Evolutionary conservation across 2,797 vertebrate species (phyloP).

Genomic region (Cottoperca gobio): DNA sequence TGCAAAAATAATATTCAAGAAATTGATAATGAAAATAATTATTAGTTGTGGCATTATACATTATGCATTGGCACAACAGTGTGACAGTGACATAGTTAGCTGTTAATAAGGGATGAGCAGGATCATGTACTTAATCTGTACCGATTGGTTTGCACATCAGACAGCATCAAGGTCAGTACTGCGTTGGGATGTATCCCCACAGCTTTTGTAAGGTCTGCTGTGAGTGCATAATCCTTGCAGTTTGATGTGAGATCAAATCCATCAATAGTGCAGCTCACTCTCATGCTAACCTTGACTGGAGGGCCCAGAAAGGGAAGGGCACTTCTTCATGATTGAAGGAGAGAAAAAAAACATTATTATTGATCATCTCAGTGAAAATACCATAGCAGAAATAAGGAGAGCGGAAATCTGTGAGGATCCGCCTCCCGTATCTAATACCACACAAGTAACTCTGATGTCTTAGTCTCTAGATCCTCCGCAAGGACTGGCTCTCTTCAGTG

Average conservation of each 20-base stretch:
- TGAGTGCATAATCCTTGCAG: conserved; percentile 59
- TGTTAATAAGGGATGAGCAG: conserved; percentile 48
- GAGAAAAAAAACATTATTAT: conserved; percentile 12
- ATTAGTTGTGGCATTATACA: neutral
- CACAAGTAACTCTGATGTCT: conserved; percentile 44
- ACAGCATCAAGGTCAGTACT: conserved; percentile 50
- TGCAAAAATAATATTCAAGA: neutral
- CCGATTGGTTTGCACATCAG: conserved; percentile 57
- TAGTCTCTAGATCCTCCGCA: conserved; percentile 31
- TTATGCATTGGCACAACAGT: conserved; percentile 16
- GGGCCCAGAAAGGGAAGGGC: conserved; percentile 22
- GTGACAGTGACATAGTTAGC: conserved; percentile 27
- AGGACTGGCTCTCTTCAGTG: conserved; percentile 52
- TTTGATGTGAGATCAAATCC: conserved; percentile 71
- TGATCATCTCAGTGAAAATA: conserved; percentile 43
- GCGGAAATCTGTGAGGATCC: conserved; percentile 1
- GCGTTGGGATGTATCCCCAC: conserved; percentile 67
- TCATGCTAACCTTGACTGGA: conserved; percentile 62
- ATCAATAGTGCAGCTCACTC: conserved; percentile 67
- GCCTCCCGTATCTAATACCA: neutral
- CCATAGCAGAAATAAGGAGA: conserved; percentile 24
- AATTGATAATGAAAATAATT: neutral
- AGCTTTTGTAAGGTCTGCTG: conserved; percentile 41
- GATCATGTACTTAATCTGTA: conserved; percentile 64
- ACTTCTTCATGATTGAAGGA: conserved; percentile 18